Base-by-base conservation (phyloP, 2,113 vertebrate genomes). In the Pao palembangensis region DNA sequence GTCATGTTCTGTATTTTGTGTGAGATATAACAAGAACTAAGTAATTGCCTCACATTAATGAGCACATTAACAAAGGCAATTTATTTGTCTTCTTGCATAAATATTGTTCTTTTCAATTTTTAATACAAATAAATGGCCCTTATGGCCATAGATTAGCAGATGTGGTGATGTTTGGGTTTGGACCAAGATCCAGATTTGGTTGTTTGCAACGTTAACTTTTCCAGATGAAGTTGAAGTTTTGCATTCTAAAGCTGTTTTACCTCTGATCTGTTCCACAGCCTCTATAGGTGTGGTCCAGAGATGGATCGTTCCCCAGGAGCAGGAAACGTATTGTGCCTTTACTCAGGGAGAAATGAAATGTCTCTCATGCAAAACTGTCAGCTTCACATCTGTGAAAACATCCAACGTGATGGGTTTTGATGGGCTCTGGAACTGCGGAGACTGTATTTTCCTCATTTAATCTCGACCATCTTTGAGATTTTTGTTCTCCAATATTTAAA, bases 361-460 rank as follows among this genome's bases (percentile, higher is more conserved):
- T 61, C 66, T 46, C 52, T 66, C 71, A 69, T 52, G 67, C 54
- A 48, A 23, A 58, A 46, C 48, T 54, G 52, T 51, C 69, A 55
- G 16, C 1, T 34, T 46, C 43, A 77, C 79, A 79, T 73, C 81
- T 85, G 79, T 79, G 31, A 72, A 83, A 87, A 80, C 76, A 82
- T 5, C 19, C 42, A 28, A 38, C 54, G 51, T n/a, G 48, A 55
- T 48, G 61, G 8, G 15, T 67, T 64, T 61, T 46, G 38, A 10
- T 28, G 18, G 53, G 63, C 25, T 58, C 0, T 15, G 34, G 18
- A 17, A 41, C 14, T 23, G 25, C 8, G 43, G 5, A 16, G 44
- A 47, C 44, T 38, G 34, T 12, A 38, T 38, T 1, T 38, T 38
- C 25, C 34, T 38, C 34, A 12, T 38, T 38, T 38, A 38, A 3